Percentiles rank a stretch among this genome's conserved stretches.
phyloP scores from a whole-genome alignment of 2,113 vertebrate genomes.

The Brienomyrus longianalis region DNA sequence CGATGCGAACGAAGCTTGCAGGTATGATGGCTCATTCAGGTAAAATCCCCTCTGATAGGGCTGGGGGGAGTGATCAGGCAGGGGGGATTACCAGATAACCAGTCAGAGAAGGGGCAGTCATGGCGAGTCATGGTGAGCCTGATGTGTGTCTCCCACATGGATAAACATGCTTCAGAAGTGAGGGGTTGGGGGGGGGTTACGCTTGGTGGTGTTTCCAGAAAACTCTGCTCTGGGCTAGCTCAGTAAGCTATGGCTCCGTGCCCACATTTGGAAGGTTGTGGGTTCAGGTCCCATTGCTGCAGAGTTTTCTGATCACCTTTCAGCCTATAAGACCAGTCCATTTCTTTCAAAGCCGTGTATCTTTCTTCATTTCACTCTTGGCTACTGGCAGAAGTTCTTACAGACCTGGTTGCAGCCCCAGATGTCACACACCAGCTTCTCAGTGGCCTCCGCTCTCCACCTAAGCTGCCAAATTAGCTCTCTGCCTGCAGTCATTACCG shows the following conservation, averaged over 20 bases:
- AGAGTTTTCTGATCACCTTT: background rate
- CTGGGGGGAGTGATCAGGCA: background rate
- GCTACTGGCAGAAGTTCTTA: background rate
- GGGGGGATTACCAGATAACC: too few species aligned
- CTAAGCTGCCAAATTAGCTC: slow-evolving; percentile 1
- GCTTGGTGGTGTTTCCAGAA: background rate
- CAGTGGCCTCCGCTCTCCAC: background rate
- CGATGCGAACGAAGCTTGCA: background rate
- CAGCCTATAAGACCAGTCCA: background rate
- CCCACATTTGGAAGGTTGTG: background rate
- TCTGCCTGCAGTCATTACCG: background rate
- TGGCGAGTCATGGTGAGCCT: background rate
- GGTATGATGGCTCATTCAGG: background rate
- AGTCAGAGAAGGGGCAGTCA: background rate
- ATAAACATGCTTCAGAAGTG: background rate
- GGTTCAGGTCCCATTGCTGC: background rate
- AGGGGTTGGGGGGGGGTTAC: background rate
- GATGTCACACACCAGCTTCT: background rate
- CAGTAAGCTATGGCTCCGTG: background rate
- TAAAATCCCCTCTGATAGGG: background rate
- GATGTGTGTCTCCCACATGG: background rate
- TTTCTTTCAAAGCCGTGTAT: background rate
- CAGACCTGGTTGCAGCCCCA: background rate
- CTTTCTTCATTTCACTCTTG: background rate
- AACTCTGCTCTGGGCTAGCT: background rate